These are phyloP conservation scores for Cichladusa arquata DNA, from an alignment of 2,113 vertebrate species.

Conservation along the genomic window DNA sequence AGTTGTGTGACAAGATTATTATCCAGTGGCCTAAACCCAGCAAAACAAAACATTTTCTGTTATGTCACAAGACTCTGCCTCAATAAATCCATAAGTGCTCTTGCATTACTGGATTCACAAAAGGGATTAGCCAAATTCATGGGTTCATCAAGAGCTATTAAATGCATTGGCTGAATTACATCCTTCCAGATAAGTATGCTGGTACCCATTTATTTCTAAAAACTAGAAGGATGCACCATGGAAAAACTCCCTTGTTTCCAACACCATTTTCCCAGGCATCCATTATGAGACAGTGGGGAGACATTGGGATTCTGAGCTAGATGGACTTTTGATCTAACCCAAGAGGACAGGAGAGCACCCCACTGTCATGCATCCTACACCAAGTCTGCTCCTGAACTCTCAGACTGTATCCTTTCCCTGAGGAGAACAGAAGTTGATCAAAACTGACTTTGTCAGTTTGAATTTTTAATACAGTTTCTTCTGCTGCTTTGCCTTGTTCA, in stretches of 20 bases:
- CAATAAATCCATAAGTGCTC: neutral
- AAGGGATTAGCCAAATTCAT: neutral
- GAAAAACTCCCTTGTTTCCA: neutral
- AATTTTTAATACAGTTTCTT: neutral
- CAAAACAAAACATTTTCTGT: neutral
- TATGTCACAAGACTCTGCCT: neutral
- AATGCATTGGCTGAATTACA: neutral
- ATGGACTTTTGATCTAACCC: neutral
- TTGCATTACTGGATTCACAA: neutral
- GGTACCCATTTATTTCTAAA: neutral
- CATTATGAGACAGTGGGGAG: neutral
- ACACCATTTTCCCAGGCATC: neutral
- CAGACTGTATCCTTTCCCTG: neutral
- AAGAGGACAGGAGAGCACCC: neutral
- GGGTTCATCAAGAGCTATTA: neutral
- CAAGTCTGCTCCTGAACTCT: neutral
- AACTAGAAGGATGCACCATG: neutral
- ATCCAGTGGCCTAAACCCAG: neutral
- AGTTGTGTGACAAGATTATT: neutral
- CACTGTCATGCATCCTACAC: neutral
- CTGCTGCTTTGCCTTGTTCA: neutral
- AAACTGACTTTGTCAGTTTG: neutral
- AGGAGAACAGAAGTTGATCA: neutral
- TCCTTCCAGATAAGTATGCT: neutral
- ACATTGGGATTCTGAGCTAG: neutral